Conservation (phyloP, 2,797 vertebrate genomes). For the Helostoma temminkii region DNA sequence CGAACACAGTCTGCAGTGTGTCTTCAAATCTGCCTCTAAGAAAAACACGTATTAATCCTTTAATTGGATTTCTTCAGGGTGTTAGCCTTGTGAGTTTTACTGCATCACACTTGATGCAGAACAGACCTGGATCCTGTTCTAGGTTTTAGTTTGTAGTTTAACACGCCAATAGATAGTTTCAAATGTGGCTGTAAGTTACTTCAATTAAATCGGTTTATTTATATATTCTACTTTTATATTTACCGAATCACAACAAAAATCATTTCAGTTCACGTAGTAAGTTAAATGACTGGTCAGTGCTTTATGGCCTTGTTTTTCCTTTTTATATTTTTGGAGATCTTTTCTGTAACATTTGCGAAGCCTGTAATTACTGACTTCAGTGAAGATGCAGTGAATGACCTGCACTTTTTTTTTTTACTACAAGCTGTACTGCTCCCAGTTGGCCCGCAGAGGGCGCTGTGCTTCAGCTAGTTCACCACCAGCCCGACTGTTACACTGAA, state of each 20-base stretch:
- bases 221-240: too few relatives aligned
- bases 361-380: slow-evolving; percentile 39
- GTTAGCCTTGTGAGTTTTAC: slow-evolving; percentile 23
- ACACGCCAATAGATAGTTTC: too few relatives aligned
- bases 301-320: slow-evolving; percentile 13
- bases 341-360: slow-evolving; percentile 29
- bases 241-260: too few relatives aligned
- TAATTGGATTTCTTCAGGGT: too few relatives aligned
- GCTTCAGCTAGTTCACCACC: not conserved
- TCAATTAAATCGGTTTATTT: too few relatives aligned
- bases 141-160: too few relatives aligned
- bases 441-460: slow-evolving; percentile 66
- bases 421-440: slow-evolving; percentile 19
- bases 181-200: not conserved
- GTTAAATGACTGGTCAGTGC: slow-evolving; percentile 17
- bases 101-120: slow-evolving; percentile 5
- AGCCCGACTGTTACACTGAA: not conserved
- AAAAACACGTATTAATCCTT: slow-evolving; percentile 53
- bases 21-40: not conserved
- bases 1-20: slow-evolving; percentile 11
- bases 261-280: too few relatives aligned
- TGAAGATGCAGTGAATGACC: slow-evolving; percentile 1
- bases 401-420: not conserved
- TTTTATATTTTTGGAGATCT: slow-evolving; percentile 12
- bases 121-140: too few relatives aligned